These are phyloP conservation scores for Bombus fervidus DNA, from an alignment of 1,140 invertebrate species.

Conservation along the genomic window DNA sequence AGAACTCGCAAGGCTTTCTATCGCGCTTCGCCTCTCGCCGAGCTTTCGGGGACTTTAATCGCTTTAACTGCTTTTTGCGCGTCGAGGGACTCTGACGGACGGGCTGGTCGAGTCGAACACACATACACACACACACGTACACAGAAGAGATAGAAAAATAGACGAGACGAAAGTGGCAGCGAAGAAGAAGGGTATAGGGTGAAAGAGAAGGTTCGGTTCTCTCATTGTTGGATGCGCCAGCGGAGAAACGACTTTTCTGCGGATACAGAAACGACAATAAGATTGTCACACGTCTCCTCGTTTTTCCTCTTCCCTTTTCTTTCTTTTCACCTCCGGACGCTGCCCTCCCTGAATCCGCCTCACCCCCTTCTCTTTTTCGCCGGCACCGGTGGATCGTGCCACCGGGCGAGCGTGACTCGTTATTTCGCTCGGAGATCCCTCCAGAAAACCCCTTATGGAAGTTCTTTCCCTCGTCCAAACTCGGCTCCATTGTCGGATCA, in stretches of 20 bases:
- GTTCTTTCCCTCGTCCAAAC: constrained; percentile 67
- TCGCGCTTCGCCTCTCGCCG: constrained; percentile 62
- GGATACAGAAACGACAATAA: constrained; percentile 61
- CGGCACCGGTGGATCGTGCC: constrained; percentile 48
- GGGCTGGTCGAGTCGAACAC: constrained; percentile 37
- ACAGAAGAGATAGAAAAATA: constrained; percentile 58
- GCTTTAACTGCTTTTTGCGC: constrained; percentile 69
- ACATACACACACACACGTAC: background rate
- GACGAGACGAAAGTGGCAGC: constrained; percentile 54
- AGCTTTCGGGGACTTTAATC: constrained; percentile 70
- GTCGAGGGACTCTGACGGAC: constrained; percentile 63
- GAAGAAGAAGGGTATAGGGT: background rate
- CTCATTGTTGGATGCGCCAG: constrained; percentile 62
- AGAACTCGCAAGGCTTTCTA: constrained; percentile 67
- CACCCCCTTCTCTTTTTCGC: constrained; percentile 4
- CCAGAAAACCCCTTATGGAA: constrained; percentile 55
- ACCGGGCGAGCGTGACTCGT: constrained; percentile 64
- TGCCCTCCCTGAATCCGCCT: background rate
- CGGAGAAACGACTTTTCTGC: constrained; percentile 61
- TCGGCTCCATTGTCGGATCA: constrained; percentile 73
- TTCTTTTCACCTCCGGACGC: background rate
- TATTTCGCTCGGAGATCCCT: constrained; percentile 61
- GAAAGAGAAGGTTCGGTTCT: background rate
- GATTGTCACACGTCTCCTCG: constrained; percentile 62
- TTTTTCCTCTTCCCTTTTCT: constrained; percentile 46